phyloP scores from a whole-genome alignment of 2,113 vertebrate species.

The Anhinga rufa region DNA sequence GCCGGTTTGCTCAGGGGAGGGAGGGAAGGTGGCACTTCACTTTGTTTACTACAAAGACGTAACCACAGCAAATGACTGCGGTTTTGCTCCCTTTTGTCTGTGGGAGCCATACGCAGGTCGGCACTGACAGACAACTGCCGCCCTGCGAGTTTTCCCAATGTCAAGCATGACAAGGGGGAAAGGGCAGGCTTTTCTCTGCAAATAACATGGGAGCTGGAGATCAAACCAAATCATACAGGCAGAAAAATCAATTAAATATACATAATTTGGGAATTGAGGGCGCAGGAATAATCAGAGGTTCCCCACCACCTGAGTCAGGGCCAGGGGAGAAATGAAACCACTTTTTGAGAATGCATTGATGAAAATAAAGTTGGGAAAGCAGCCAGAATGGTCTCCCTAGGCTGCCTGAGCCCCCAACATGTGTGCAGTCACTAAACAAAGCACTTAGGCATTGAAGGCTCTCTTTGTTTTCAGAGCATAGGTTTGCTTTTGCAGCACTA shows the following conservation, averaged over 20 bases:
- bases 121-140: slow-evolving; percentile 3
- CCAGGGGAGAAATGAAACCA: slow-evolving; percentile 19
- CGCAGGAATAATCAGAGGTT: slow-evolving; percentile 28
- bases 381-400: not conserved
- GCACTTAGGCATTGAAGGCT: not conserved
- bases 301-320: slow-evolving; percentile 13
- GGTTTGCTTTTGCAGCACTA: not conserved
- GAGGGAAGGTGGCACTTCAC: slow-evolving; percentile 51
- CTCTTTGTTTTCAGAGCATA: not conserved
- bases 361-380: slow-evolving; percentile 31
- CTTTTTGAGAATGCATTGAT: not conserved
- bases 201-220: not conserved
- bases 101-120: slow-evolving; percentile 2
- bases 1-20: slow-evolving; percentile 32
- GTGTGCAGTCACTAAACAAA: slow-evolving; percentile 31
- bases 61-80: slow-evolving; percentile 34
- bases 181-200: slow-evolving; percentile 48
- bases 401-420: not conserved
- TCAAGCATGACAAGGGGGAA: slow-evolving; percentile 31
- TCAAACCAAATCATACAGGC: slow-evolving; percentile 29
- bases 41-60: slow-evolving; percentile 66
- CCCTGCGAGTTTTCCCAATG: slow-evolving; percentile 2
- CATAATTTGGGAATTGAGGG: slow-evolving; percentile 44
- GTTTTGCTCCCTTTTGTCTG: slow-evolving; percentile 58
- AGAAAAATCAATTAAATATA: slow-evolving; percentile 56